phyloP scores from a whole-genome alignment of 2,888 invertebrate genomes.

The Eupsilia transversa region DNA sequence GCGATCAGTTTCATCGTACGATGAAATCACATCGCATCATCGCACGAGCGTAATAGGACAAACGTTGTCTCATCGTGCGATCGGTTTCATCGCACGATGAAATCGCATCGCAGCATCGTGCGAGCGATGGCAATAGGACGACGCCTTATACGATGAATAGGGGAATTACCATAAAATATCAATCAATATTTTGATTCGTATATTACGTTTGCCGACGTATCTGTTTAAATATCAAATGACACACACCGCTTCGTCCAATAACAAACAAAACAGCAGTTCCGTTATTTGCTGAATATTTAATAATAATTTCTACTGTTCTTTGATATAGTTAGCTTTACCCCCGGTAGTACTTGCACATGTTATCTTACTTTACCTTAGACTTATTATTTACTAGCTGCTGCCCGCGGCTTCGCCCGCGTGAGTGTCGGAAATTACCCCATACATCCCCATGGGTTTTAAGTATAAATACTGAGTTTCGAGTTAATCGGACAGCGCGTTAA shows the following conservation, averaged over 20 bases:
- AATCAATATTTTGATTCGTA: slow-evolving; percentile 31
- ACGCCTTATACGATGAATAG: not conserved
- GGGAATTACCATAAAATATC: slow-evolving; percentile 5
- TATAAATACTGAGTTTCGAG: too few species aligned
- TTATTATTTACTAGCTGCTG: not conserved
- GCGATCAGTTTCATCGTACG: too few species aligned
- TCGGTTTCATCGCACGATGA: too few species aligned
- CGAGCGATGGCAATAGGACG: too few species aligned
- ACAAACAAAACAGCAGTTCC: slow-evolving; percentile 28
- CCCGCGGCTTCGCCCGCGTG: too few species aligned
- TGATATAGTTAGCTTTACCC: not conserved
- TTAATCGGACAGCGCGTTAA: too few species aligned
- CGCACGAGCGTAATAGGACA: too few species aligned
- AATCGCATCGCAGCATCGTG: too few species aligned
- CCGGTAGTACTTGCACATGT: slow-evolving; percentile 11
- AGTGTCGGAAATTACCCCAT: too few species aligned
- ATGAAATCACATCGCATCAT: too few species aligned
- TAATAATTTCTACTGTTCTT: not conserved
- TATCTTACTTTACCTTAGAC: not conserved
- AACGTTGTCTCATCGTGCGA: too few species aligned
- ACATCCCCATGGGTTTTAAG: too few species aligned
- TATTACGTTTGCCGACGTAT: not conserved
- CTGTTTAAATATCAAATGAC: slow-evolving; percentile 32
- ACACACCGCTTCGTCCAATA: not conserved
- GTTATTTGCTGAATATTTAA: slow-evolving; percentile 32